Conservation (phyloP, 2,797 vertebrate genomes). For the Girardinus metallicus region DNA sequence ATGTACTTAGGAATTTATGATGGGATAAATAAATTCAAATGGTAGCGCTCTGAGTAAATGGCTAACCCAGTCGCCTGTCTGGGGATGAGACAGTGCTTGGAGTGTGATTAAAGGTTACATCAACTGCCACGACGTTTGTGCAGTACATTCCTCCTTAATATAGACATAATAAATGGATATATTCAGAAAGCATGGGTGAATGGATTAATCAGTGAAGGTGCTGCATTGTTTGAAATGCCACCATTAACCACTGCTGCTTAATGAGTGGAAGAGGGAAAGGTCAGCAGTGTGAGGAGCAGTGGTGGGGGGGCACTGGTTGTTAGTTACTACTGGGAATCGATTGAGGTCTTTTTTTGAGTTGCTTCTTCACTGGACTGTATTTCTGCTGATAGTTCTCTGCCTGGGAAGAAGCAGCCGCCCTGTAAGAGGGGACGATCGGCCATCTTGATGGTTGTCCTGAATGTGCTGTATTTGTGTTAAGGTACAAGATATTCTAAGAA, state of each 20-base stretch:
- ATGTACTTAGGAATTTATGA: background rate
- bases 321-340: slow-evolving; percentile 77
- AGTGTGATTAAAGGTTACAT: slow-evolving; percentile 57
- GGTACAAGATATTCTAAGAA: background rate
- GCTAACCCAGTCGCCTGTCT: slow-evolving; percentile 2
- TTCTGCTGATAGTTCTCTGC: slow-evolving; percentile 30
- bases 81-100: slow-evolving; percentile 7
- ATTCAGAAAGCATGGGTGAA: slow-evolving; percentile 62
- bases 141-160: slow-evolving; percentile 32
- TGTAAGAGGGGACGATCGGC: background rate
- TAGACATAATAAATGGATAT: slow-evolving; percentile 57
- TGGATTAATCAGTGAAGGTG: slow-evolving; percentile 80
- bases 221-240: slow-evolving; percentile 83
- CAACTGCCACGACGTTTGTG: slow-evolving; percentile 36
- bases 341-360: slow-evolving; percentile 57
- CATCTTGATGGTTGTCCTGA: background rate
- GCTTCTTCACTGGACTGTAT: slow-evolving; percentile 36
- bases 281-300: slow-evolving; percentile 73
- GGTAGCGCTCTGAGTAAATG: background rate
- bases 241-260: slow-evolving; percentile 79
- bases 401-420: background rate
- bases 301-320: slow-evolving; percentile 68
- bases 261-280: slow-evolving; percentile 83
- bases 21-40: slow-evolving; percentile 1
- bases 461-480: background rate